phyloP scores from a whole-genome alignment of 2,797 vertebrate species.

The Basileuterus tristriatus region DNA sequence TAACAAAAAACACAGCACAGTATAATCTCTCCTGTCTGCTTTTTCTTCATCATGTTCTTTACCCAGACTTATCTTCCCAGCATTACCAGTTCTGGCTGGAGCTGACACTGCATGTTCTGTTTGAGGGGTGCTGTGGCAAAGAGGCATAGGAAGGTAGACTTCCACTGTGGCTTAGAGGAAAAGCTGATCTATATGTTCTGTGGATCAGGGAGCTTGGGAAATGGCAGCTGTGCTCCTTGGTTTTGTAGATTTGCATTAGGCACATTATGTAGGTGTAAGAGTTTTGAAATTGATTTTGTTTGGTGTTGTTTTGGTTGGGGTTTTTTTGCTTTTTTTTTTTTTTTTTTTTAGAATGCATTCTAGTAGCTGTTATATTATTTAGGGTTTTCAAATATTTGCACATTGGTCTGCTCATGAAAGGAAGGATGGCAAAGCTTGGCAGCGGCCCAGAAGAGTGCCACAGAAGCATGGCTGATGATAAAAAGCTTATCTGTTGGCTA shows the following conservation, averaged over 20 bases:
- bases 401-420: slow-evolving; percentile 15
- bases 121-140: background rate
- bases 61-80: background rate
- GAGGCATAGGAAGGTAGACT: background rate
- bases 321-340: background rate
- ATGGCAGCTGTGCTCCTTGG: background rate
- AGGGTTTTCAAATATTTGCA: slow-evolving; percentile 37
- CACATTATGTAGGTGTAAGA: background rate
- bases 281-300: background rate
- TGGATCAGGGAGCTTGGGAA: background rate
- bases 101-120: background rate
- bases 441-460: slow-evolving; percentile 17
- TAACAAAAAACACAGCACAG: background rate
- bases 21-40: background rate
- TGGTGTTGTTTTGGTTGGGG: background rate
- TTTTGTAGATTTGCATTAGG: background rate
- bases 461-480: slow-evolving; percentile 33
- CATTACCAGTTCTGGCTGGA: rapidly evolving
- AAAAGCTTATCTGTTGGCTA: slow-evolving; percentile 56
- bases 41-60: background rate
- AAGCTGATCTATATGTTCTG: background rate
- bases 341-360: background rate
- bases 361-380: slow-evolving; percentile 16
- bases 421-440: slow-evolving; percentile 2
- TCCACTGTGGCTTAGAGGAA: background rate